Conservation (phyloP, 1,140 invertebrate genomes). For the Diplogasteroides magnus region DNA sequence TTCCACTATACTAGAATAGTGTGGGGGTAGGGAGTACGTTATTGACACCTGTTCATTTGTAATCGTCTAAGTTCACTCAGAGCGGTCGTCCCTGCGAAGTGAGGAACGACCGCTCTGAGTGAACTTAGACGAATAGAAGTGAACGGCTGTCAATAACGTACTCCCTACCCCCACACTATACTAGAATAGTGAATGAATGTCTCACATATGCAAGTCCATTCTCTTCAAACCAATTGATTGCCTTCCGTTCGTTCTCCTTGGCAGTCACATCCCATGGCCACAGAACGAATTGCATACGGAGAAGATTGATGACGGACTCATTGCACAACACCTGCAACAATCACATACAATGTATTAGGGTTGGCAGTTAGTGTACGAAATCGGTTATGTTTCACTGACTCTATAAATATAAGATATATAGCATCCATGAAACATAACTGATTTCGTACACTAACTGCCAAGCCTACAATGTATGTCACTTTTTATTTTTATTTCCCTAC, state of each 20-base stretch:
- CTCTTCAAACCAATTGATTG: neutral
- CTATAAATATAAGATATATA: too few relatives aligned
- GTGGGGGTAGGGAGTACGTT: too few relatives aligned
- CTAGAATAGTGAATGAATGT: neutral
- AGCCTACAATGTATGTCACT: too few relatives aligned
- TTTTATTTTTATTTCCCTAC: too few relatives aligned
- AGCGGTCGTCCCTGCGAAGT: neutral
- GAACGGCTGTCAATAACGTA: neutral
- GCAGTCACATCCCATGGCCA: neutral
- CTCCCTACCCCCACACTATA: neutral
- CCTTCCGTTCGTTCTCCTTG: neutral
- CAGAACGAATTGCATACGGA: neutral
- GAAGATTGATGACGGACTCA: neutral
- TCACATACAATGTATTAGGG: too few relatives aligned
- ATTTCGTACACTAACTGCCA: neutral
- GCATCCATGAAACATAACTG: too few relatives aligned
- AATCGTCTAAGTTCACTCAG: neutral
- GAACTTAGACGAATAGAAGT: too few relatives aligned
- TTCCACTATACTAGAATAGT: too few relatives aligned
- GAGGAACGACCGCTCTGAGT: too few relatives aligned
- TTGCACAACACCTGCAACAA: neutral
- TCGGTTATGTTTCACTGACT: neutral
- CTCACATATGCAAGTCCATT: neutral
- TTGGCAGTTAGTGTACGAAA: neutral
- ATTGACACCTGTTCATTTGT: too few relatives aligned